phyloP scores from a whole-genome alignment of 2,113 vertebrate genomes.

The Sciurus niger region DNA sequence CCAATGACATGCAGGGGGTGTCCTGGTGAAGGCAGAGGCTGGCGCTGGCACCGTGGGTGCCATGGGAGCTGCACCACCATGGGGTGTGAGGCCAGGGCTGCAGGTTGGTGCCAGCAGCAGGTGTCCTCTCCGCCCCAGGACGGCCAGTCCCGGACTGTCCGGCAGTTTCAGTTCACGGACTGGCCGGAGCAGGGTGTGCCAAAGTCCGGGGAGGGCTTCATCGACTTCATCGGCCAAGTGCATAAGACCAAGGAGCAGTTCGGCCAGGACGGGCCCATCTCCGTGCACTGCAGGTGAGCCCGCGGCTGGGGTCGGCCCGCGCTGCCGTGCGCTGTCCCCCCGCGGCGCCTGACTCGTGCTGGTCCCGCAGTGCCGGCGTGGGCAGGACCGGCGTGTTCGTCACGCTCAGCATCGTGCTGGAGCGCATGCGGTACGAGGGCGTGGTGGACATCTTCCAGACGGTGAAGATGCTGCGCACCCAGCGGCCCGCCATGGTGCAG shows the following conservation, averaged over 20 bases:
- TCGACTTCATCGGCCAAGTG: constrained; percentile 98
- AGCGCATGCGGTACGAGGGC: constrained; percentile 98
- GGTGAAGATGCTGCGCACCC: constrained; percentile 99
- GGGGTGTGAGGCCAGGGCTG: no score
- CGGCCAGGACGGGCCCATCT: constrained; percentile 98
- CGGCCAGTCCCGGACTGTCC: constrained; percentile 97
- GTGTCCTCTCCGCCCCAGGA: constrained; percentile 88
- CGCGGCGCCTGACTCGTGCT: fast-evolving
- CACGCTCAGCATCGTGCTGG: constrained; percentile 98
- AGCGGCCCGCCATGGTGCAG: constrained; percentile 99
- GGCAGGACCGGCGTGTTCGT: constrained; percentile 98
- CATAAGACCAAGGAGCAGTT: constrained; percentile 99
- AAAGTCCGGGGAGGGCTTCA: constrained; percentile 98
- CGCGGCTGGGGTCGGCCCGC: fast-evolving
- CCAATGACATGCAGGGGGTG: no score
- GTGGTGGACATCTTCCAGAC: constrained; percentile 99
- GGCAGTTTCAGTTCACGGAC: constrained; percentile 99
- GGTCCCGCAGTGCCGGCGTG: constrained; percentile 93
- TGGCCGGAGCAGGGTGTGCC: constrained; percentile 99
- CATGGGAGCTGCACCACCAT: no score
- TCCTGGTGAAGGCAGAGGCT: no score
- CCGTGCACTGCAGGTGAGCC: constrained; percentile 98
- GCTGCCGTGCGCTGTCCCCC: no score
- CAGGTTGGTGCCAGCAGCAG: neutral
- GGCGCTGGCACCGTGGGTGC: no score